Percentiles rank a stretch among this genome's conserved stretches.
Conservation (phyloP, 2,888 invertebrate species). For the Acronicta alni region DNA sequence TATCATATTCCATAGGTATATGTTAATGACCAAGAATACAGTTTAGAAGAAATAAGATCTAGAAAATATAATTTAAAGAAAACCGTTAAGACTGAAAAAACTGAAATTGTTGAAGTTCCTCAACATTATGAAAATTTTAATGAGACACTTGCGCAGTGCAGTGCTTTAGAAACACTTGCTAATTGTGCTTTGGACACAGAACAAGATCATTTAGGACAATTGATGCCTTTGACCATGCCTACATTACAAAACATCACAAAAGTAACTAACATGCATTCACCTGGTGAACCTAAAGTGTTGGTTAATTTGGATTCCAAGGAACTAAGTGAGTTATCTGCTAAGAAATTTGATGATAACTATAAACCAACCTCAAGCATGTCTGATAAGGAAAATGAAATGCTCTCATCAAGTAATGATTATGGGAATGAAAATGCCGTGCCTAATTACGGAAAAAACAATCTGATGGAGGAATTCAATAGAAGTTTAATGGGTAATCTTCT, state of each 20-base stretch:
- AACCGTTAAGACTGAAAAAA: constrained; percentile 72
- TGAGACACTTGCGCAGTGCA: constrained; percentile 84
- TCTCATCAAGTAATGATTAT: constrained; percentile 59
- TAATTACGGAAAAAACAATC: constrained; percentile 79
- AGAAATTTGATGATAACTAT: constrained; percentile 75
- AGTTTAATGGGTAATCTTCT: constrained; percentile 87
- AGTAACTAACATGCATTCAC: constrained; percentile 85
- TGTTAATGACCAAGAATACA: constrained; percentile 91
- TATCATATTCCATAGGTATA: constrained; percentile 73
- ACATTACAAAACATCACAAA: constrained; percentile 84
- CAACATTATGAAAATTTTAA: constrained; percentile 76
- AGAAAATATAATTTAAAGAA: constrained; percentile 85
- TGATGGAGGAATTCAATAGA: constrained; percentile 85
- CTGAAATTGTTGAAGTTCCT: constrained; percentile 66
- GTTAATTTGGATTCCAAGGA: constrained; percentile 86
- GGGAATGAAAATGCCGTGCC: constrained; percentile 69
- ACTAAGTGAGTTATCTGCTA: constrained; percentile 78
- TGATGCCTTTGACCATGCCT: constrained; percentile 83
- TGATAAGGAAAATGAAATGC: constrained; percentile 79
- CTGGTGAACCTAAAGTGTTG: constrained; percentile 84
- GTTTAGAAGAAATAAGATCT: constrained; percentile 94
- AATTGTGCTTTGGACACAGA: constrained; percentile 85
- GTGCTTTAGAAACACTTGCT: constrained; percentile 85
- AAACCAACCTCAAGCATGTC: constrained; percentile 60
- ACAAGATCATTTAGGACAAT: constrained; percentile 82